Base-by-base conservation (phyloP, 2,888 invertebrate species). In the Schrankia costaestrigalis region DNA sequence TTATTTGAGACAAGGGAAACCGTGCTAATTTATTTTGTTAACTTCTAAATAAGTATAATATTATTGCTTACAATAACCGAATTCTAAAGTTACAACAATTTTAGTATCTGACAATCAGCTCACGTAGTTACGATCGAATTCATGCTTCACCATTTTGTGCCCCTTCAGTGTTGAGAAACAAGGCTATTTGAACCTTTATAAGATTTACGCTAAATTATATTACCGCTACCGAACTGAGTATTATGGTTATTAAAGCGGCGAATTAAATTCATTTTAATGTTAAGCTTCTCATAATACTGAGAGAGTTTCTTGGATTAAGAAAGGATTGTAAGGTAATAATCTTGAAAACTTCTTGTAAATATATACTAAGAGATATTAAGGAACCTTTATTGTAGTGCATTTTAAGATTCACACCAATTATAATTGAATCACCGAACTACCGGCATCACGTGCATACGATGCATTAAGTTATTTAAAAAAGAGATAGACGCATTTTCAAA, bases 51-150 rank as follows among this genome's bases (percentile, higher is more conserved):
- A 17, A 4, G n/a, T 4, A 17, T 17, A 3, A 4, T 17, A 6
- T 17, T 4, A 4, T 4, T 4, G 6, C 17, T 3, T 17, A 3
- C 4, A 3, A 4, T 17, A 17, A 3, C 4, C 17, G 13, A 54
- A 53, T n/a, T n/a, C n/a, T n/a, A n/a, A n/a, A n/a, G n/a, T n/a
- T 56, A 65, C 45, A 56, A 59, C 59, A 56, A 54, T 60, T 55
- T 54, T 51, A 50, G 43, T 52, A 61, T 68, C 58, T 46, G 47
- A 54, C 41, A 64, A 57, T 46, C 72, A 37, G 41, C 58, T 69
- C 77, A 75, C 75, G 74, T 74, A 56, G 35, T 43, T 29, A 42
- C 57, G 47, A 69, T 69, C 54, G 57, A 45, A 53, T 46, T 51
- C 51, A 47, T 42, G 50, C 46, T 40, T 47, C 43, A 55, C 50